phyloP scores from a whole-genome alignment of 2,113 vertebrate species.

The Tyrannus savana region DNA sequence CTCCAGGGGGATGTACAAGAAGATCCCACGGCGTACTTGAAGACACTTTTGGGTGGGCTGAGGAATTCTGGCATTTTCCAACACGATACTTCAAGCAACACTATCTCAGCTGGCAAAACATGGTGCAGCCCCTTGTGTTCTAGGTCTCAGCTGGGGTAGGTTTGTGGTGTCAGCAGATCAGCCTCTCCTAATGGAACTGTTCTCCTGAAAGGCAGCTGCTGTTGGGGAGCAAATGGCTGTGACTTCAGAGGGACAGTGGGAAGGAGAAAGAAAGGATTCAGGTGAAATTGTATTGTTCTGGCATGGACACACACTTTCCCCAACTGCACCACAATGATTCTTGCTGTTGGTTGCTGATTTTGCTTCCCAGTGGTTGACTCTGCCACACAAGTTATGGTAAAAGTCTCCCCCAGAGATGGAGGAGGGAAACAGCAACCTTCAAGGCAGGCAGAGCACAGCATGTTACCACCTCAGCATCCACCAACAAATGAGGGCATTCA shows the following conservation, averaged over 20 bases:
- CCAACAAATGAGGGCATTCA: neutral
- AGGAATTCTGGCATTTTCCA: neutral
- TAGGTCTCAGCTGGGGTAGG: neutral
- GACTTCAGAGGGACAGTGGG: accelerated
- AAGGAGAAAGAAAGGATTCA: neutral
- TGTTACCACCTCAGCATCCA: accelerated
- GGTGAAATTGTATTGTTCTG: neutral
- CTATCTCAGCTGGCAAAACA: neutral
- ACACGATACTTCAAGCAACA: accelerated
- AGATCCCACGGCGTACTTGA: neutral
- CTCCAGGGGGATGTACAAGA: neutral
- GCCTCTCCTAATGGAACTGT: neutral
- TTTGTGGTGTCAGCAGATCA: neutral
- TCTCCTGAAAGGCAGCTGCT: neutral
- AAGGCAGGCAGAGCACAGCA: neutral
- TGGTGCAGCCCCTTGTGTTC: neutral
- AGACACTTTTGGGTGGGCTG: neutral
- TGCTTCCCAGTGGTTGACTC: neutral
- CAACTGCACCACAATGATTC: neutral
- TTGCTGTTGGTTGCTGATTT: neutral
- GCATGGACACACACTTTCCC: accelerated
- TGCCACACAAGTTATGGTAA: neutral
- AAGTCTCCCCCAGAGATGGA: neutral
- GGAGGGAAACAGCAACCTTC: neutral
- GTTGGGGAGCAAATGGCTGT: neutral